These are phyloP conservation scores for Acheta domesticus DNA, from an alignment of 2,888 invertebrate genomes.

Conservation along the genomic window DNA sequence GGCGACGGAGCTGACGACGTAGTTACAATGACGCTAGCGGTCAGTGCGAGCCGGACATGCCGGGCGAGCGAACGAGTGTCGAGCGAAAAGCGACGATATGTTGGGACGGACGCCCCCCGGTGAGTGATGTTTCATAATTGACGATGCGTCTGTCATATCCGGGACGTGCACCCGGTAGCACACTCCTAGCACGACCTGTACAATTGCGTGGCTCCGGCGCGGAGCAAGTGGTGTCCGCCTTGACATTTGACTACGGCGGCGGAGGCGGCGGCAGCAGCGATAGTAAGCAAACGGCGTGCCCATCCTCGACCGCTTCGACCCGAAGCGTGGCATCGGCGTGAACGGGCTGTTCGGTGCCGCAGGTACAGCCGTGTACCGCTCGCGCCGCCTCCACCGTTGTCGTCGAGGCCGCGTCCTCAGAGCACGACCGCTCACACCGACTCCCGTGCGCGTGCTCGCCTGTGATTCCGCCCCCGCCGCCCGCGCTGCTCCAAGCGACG, in stretches of 20 bases:
- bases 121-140: neutral
- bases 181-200: too few relatives aligned
- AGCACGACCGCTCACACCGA: too few relatives aligned
- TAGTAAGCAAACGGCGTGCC: neutral
- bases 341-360: too few relatives aligned
- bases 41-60: slow-evolving; percentile 7
- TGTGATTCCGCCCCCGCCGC: too few relatives aligned
- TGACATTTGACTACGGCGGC: neutral
- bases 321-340: too few relatives aligned
- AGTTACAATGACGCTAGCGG: neutral
- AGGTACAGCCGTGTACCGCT: too few relatives aligned
- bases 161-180: too few relatives aligned
- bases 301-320: neutral
- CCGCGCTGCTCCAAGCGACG: too few relatives aligned
- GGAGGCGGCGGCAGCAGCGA: neutral
- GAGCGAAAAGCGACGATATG: neutral
- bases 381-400: too few relatives aligned
- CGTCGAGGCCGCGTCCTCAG: too few relatives aligned
- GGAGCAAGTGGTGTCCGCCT: neutral
- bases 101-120: slow-evolving; percentile 1
- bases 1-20: neutral
- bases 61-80: neutral
- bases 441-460: too few relatives aligned
- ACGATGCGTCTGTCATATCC: too few relatives aligned
- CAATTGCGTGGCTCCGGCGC: neutral